These are phyloP conservation scores for Microtus oregoni DNA, from an alignment of 2,113 vertebrate species.

Conservation along the genomic window DNA sequence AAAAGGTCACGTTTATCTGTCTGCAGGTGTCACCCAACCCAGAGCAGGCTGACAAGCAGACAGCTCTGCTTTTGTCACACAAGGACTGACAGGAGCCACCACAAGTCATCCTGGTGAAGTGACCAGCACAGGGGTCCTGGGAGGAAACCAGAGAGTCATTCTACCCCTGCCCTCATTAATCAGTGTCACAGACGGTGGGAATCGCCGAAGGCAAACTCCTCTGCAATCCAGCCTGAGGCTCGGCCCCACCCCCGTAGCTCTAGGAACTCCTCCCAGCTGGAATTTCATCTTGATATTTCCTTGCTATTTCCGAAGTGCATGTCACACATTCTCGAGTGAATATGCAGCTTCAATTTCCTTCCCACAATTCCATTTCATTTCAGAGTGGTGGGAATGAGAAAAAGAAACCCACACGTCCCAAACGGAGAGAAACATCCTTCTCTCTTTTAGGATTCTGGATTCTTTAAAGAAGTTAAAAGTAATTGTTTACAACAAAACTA, in stretches of 20 bases:
- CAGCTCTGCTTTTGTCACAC: slow-evolving; percentile 6
- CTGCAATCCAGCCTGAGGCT: not conserved
- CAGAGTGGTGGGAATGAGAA: slow-evolving; percentile 29
- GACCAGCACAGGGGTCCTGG: not conserved
- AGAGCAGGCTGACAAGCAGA: not conserved
- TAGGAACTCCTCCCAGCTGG: slow-evolving; percentile 27
- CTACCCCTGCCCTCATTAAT: slow-evolving; percentile 58
- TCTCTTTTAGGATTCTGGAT: slow-evolving; percentile 8
- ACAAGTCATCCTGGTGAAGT: not conserved
- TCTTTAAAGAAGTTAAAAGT: slow-evolving; percentile 57
- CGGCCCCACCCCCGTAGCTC: not conserved
- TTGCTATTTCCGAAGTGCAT: slow-evolving; percentile 62
- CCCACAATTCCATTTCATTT: slow-evolving; percentile 67
- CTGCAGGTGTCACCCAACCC: not conserved
- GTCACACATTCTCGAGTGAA: slow-evolving; percentile 49
- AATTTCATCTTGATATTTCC: slow-evolving; percentile 59
- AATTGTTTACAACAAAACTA: slow-evolving; percentile 37
- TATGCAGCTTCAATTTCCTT: slow-evolving; percentile 67
- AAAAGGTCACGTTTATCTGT: not conserved
- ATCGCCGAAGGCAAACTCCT: slow-evolving; percentile 32
- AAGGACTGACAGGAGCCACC: slow-evolving; percentile 3
- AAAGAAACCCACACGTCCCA: slow-evolving; percentile 23
- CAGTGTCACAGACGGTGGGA: not conserved
- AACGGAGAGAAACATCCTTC: slow-evolving; percentile 62
- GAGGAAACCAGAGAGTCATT: slow-evolving; percentile 36